These are phyloP conservation scores for Silurus meridionalis DNA, from an alignment of 2,113 vertebrate genomes.

Conservation along the genomic window DNA sequence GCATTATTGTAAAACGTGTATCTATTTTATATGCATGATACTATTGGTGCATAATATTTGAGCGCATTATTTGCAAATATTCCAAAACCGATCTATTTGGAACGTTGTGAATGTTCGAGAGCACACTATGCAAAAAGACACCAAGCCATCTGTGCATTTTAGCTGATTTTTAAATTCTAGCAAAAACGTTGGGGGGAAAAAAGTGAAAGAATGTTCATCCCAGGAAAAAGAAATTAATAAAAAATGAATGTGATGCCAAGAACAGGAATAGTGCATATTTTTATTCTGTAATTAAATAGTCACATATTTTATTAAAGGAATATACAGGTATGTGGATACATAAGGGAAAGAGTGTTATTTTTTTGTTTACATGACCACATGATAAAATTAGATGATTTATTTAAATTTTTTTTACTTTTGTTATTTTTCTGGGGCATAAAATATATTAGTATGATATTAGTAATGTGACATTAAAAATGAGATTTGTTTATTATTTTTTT, in stretches of 20 bases:
- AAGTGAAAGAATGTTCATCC: neutral
- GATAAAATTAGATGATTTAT: neutral
- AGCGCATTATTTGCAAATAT: too few relatives aligned
- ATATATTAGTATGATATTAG: neutral
- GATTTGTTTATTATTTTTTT: neutral
- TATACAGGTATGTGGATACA: slow-evolving; percentile 23
- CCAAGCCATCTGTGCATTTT: slow-evolving; percentile 7
- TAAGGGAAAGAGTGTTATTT: slow-evolving; percentile 29
- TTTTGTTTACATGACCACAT: slow-evolving; percentile 27
- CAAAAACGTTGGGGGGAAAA: neutral
- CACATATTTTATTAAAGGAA: neutral
- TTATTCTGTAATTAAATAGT: slow-evolving; percentile 24
- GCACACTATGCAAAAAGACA: slow-evolving; percentile 16
- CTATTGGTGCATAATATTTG: neutral
- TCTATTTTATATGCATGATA: neutral
- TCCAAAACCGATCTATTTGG: neutral
- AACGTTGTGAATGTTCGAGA: neutral
- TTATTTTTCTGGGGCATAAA: neutral
- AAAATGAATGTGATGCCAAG: neutral
- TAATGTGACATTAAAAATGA: neutral
- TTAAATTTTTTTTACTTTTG: neutral
- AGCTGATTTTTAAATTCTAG: neutral
- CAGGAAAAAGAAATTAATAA: neutral
- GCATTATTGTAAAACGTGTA: neutral
- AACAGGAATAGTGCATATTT: neutral